A percentile compares a stretch with the other conserved stretches of the same genome.
phyloP scores from a whole-genome alignment of 2,888 invertebrate species.

The Hirtodrosophila alboralis region DNA sequence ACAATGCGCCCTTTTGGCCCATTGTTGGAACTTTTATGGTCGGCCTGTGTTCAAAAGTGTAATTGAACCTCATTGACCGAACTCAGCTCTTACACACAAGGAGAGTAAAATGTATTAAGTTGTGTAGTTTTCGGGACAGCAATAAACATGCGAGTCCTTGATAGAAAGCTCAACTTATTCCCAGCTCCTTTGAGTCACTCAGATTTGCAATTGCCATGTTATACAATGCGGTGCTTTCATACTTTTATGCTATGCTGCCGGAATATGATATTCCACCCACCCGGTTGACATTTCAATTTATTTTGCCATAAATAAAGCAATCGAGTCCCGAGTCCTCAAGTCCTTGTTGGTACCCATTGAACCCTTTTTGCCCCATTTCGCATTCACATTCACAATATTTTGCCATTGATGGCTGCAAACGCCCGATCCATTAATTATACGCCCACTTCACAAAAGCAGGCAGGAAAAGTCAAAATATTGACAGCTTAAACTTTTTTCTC shows the following conservation, averaged over 20 bases:
- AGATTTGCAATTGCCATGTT: slow-evolving; percentile 53
- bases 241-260: slow-evolving; percentile 58
- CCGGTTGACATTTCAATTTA: slow-evolving; percentile 80
- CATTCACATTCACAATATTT: slow-evolving; percentile 68
- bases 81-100: slow-evolving; percentile 10
- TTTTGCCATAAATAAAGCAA: slow-evolving; percentile 75
- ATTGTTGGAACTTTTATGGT: slow-evolving; percentile 46
- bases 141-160: slow-evolving; percentile 40
- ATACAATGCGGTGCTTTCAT: slow-evolving; percentile 62
- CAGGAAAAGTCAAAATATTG: slow-evolving; percentile 81
- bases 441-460: slow-evolving; percentile 77
- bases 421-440: slow-evolving; percentile 79
- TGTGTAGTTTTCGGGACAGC: slow-evolving; percentile 29
- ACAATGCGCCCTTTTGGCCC: slow-evolving; percentile 51
- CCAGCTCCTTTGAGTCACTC: slow-evolving; percentile 13
- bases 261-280: slow-evolving; percentile 75
- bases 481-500: slow-evolving; percentile 74
- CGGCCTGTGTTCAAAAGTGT: slow-evolving; percentile 47
- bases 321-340: slow-evolving; percentile 33
- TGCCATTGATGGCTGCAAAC: slow-evolving; percentile 62
- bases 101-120: slow-evolving; percentile 6
- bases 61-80: slow-evolving; percentile 59
- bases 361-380: slow-evolving; percentile 63
- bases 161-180: slow-evolving; percentile 1
- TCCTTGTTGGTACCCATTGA: slow-evolving; percentile 16